These are phyloP conservation scores for Euspilapteryx auroguttella DNA, from an alignment of 2,888 invertebrate genomes.

Conservation along the genomic window DNA sequence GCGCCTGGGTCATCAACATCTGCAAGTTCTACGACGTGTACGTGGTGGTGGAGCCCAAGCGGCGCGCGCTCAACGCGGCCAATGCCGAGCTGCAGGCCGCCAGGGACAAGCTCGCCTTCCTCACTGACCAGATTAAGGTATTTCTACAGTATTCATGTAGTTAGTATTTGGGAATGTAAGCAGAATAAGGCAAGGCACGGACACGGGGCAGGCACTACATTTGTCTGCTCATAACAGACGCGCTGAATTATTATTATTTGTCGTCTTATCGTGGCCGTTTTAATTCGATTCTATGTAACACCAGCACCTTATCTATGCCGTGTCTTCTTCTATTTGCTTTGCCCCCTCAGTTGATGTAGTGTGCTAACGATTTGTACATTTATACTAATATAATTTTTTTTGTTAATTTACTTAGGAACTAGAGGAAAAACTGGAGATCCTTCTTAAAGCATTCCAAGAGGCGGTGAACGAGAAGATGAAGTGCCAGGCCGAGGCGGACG, in stretches of 20 bases:
- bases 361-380: too few relatives aligned
- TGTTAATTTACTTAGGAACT: constrained; percentile 68
- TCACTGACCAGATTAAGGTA: constrained; percentile 72
- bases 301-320: too few relatives aligned
- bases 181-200: too few relatives aligned
- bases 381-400: too few relatives aligned
- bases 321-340: too few relatives aligned
- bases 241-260: too few relatives aligned
- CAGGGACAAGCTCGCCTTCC: constrained; percentile 72
- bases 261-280: too few relatives aligned
- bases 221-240: too few relatives aligned
- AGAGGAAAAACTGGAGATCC: constrained; percentile 73
- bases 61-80: constrained; percentile 81
- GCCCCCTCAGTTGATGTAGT: too few relatives aligned
- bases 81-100: constrained; percentile 84
- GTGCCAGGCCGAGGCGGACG: constrained; percentile 91
- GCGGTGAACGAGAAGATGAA: constrained; percentile 86
- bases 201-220: too few relatives aligned
- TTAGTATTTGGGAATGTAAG: too few relatives aligned
- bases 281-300: too few relatives aligned
- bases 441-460: constrained; percentile 82
- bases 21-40: constrained; percentile 87
- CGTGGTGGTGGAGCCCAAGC: constrained; percentile 89
- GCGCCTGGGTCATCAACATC: constrained; percentile 94
- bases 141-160: constrained; percentile 2